Evolutionary conservation across 1,140 invertebrate genomes (phyloP).

Genomic region (Temnothorax nylanderi): DNA sequence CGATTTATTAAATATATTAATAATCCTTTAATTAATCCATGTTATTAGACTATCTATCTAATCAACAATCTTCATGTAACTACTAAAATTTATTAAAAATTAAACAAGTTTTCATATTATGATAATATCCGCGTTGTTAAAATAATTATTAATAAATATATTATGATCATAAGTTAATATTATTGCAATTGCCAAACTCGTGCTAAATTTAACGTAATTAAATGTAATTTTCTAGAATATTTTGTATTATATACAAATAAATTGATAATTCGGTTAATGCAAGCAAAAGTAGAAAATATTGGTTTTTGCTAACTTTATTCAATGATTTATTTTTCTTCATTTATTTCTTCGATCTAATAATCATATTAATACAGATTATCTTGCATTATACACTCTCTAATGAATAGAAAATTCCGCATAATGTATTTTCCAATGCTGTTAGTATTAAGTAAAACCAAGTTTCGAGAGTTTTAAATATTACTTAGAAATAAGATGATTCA

Average conservation of each 20-base stretch:
- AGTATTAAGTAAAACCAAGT: not conserved
- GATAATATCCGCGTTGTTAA: not conserved
- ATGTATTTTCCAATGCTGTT: not conserved
- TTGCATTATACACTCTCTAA: not conserved
- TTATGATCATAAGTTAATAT: not conserved
- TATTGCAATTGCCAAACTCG: not conserved
- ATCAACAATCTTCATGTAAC: not conserved
- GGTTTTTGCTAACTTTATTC: not conserved
- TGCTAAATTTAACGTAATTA: not conserved
- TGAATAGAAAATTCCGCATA: not conserved
- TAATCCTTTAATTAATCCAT: not conserved
- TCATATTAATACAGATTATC: not conserved
- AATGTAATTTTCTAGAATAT: not conserved
- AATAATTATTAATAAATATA: conserved; percentile 9
- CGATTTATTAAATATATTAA: not conserved
- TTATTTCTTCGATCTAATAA: not conserved
- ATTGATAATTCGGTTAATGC: not conserved
- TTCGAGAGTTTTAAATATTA: too few species aligned
- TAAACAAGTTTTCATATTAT: not conserved
- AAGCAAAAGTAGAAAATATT: not conserved
- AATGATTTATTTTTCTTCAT: not conserved
- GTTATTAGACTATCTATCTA: not conserved
- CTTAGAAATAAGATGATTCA: not conserved
- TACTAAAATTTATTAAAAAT: not conserved
- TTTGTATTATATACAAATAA: not conserved